A percentile compares a stretch with the other conserved stretches of the same genome.
Conservation (phyloP, 2,888 invertebrate species). For the Troides helena region DNA sequence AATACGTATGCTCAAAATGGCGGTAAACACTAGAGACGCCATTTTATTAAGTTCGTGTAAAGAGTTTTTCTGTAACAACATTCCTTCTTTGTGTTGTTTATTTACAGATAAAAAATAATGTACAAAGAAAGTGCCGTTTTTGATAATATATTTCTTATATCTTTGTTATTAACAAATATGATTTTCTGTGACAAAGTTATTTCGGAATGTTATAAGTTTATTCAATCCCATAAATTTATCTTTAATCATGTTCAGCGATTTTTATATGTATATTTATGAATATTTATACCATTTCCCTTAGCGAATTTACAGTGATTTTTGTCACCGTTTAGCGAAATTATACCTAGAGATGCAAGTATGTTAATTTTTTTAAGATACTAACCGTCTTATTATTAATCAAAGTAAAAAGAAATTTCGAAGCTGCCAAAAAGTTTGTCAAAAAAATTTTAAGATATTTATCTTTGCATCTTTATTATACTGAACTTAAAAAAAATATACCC, state of each 20-base stretch:
- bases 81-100: slow-evolving; percentile 22
- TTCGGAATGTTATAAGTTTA: slow-evolving; percentile 1
- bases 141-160: slow-evolving; percentile 7
- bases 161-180: slow-evolving; percentile 5
- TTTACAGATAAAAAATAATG: background rate
- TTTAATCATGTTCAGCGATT: background rate
- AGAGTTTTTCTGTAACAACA: slow-evolving; percentile 5
- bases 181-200: background rate
- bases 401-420: slow-evolving; percentile 10
- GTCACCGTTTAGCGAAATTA: slow-evolving; percentile 25
- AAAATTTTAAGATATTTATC: slow-evolving; percentile 4
- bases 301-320: slow-evolving; percentile 20
- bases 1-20: background rate
- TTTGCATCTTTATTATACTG: background rate
- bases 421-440: slow-evolving; percentile 23
- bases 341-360: slow-evolving; percentile 15
- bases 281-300: background rate
- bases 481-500: slow-evolving; percentile 7
- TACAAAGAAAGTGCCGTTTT: background rate
- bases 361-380: slow-evolving; percentile 6
- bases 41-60: background rate
- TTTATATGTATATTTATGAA: slow-evolving; percentile 6
- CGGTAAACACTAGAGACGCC: background rate
- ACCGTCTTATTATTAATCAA: slow-evolving; percentile 5
- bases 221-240: background rate